Evolutionary conservation across 2,888 invertebrate genomes (phyloP), one percentile per base, ranked within the genome.

Genomic region (Automeris io): DNA sequence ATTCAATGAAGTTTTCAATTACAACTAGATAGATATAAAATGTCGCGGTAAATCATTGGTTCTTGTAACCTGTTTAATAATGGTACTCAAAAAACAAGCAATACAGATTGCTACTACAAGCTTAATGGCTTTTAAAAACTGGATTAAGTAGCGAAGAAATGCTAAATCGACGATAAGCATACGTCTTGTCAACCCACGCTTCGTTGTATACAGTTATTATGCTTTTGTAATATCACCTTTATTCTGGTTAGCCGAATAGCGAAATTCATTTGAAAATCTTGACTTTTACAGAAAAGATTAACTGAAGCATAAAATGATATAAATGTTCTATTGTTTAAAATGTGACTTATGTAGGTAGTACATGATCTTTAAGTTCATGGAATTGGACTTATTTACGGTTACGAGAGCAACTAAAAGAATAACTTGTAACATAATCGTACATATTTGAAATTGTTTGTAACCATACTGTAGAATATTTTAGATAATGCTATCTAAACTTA

Each of bases 71-170:
- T 42, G 43, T 51, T 43, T 36, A 51, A 55, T 54, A 57, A 52
- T 56, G 53, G 57, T 54, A 61, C 60, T 69, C 62, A 58, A 64
- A 65, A 64, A 69, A 71, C 62, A 59, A 67, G 61, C 61, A 66
- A 72, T 66, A 70, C 66, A 67, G 60, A 64, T 64, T 64, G 79
- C 78, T 75, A 76, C 80, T 82, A 79, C 80, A 80, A 75, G 68
- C 66, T 73, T 70, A 79, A 81, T 79, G 64, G 74, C 72, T 70
- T 77, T 70, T 68, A 70, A 78, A 75, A 82, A 82, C 76, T 82
- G 73, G 78, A 81, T 77, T 78, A 81, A 74, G 82, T 82, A 82
- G 81, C 82, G 54, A 73, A 75, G 80, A 80, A 82, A 82, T 76
- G 75, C 75, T 79, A 77, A 80, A 79, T 74, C 68, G 64, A 67